Percentiles rank a stretch among this genome's conserved stretches.
phyloP scores from a whole-genome alignment of 2,888 invertebrate species.

The Hedya salicella region DNA sequence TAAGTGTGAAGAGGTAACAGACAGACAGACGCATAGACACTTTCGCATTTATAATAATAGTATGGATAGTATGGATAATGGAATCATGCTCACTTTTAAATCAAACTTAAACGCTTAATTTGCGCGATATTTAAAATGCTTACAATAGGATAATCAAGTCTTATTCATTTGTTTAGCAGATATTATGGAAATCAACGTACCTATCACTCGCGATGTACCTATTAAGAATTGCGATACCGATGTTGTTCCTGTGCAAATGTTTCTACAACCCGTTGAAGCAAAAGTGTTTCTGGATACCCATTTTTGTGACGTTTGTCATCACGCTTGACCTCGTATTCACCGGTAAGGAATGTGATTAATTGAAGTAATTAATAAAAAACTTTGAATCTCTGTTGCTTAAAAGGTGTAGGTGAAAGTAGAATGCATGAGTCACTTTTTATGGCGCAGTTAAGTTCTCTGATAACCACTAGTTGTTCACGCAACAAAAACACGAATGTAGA shows the following conservation, averaged over 20 bases:
- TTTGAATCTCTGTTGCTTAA: slow-evolving; percentile 5
- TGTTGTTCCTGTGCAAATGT: slow-evolving; percentile 68
- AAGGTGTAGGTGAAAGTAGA: slow-evolving; percentile 12
- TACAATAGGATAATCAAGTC: slow-evolving; percentile 2
- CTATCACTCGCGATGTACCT: slow-evolving; percentile 74
- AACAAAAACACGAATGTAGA: background rate
- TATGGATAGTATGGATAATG: no score
- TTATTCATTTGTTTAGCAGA: slow-evolving; percentile 60
- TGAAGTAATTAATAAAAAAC: slow-evolving; percentile 1
- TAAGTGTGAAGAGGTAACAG: no score
- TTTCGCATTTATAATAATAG: no score
- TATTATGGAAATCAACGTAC: slow-evolving; percentile 73
- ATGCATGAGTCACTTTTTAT: background rate
- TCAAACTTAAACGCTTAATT: no score
- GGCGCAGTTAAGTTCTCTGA: background rate
- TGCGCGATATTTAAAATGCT: no score
- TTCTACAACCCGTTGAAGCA: slow-evolving; percentile 70
- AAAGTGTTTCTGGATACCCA: slow-evolving; percentile 75
- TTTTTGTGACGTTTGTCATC: slow-evolving; percentile 70
- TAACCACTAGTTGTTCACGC: background rate
- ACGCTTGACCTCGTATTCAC: slow-evolving; percentile 82
- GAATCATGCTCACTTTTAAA: no score
- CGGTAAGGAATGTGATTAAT: slow-evolving; percentile 63
- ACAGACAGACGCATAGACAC: no score
- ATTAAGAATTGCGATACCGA: slow-evolving; percentile 68